A percentile compares a stretch with the other conserved stretches of the same genome.
Conservation (phyloP, 2,113 vertebrate species). For the Jacana jacana region DNA sequence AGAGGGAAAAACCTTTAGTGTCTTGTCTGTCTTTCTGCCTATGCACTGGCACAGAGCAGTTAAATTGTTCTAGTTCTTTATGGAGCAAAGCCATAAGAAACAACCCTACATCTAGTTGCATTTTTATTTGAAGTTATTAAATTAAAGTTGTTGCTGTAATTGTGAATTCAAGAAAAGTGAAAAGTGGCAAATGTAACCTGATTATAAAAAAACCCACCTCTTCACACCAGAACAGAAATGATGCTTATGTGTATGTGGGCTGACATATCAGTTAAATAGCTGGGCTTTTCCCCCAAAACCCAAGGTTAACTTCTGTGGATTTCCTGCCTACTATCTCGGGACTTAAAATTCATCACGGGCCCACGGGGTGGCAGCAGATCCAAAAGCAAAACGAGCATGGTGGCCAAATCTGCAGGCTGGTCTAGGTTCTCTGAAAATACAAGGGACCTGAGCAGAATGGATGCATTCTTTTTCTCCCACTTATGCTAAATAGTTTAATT, state of each 20-base stretch:
- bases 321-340: background rate
- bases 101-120: background rate
- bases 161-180: background rate
- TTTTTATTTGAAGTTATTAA: background rate
- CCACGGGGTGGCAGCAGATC: conserved; percentile 40
- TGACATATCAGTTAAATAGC: background rate
- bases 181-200: background rate
- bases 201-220: background rate
- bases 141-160: background rate
- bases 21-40: background rate
- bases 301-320: background rate
- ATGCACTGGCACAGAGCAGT: background rate
- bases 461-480: background rate
- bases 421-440: background rate
- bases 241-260: background rate
- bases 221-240: background rate
- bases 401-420: background rate
- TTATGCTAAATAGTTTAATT: background rate
- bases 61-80: background rate
- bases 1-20: background rate
- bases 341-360: background rate
- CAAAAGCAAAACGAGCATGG: background rate
- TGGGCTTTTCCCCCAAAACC: background rate
- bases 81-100: fast-evolving
- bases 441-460: background rate